Evolutionary conservation across 2,888 invertebrate genomes (phyloP).

Genomic region (Dusona sp.): DNA sequence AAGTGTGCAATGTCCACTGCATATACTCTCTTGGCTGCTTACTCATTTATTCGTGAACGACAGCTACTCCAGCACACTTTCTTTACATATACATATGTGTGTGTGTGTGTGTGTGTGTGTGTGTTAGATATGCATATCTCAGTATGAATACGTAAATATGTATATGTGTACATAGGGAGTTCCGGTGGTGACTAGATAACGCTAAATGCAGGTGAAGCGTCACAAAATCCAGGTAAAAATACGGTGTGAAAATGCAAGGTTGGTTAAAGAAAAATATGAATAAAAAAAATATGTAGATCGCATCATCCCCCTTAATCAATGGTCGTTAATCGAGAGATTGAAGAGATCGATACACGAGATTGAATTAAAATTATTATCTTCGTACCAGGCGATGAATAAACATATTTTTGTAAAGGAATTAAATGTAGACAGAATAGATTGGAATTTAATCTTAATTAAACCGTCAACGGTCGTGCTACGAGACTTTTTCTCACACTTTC

Average conservation of each 20-base stretch:
- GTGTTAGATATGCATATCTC: constrained; percentile 7
- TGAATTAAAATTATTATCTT: background rate
- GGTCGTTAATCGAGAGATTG: constrained; percentile 12
- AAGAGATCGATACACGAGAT: constrained; percentile 1
- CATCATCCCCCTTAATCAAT: background rate
- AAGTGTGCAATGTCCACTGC: constrained; percentile 16
- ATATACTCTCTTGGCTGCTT: constrained; percentile 33
- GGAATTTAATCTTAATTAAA: background rate
- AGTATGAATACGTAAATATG: constrained; percentile 11
- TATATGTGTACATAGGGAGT: constrained; percentile 54
- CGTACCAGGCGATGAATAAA: background rate
- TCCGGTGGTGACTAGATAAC: constrained; percentile 73
- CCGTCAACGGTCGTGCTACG: too few species aligned
- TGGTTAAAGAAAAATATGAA: background rate
- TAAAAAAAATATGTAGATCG: background rate
- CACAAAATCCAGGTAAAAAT: constrained; percentile 26
- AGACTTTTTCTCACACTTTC: too few species aligned
- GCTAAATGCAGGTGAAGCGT: constrained; percentile 56
- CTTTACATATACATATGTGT: constrained; percentile 14
- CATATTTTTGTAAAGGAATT: background rate
- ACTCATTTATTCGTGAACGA: constrained; percentile 56
- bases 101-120: constrained; percentile 12
- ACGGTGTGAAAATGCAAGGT: constrained; percentile 21
- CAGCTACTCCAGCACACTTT: constrained; percentile 30
- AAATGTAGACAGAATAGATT: background rate